Evolutionary conservation across 2,797 vertebrate genomes (phyloP).

Genomic region (Rhabdophis nuchalis): DNA sequence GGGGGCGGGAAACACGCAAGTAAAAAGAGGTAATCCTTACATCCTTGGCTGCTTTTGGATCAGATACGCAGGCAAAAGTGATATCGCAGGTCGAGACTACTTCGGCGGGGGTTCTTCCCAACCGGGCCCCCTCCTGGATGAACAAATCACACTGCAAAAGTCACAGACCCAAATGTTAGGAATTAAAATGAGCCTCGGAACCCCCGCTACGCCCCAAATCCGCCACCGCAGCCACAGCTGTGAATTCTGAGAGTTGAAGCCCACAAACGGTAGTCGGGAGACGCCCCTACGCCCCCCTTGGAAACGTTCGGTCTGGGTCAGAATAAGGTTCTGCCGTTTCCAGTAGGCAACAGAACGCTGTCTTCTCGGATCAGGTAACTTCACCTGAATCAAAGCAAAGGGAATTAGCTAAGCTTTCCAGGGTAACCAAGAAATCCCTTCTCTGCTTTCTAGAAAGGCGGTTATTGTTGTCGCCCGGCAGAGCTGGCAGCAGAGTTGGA

Average conservation of each 20-base stretch:
- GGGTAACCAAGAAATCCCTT: background rate
- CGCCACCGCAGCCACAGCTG: slow-evolving; percentile 15
- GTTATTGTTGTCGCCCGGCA: too few species aligned
- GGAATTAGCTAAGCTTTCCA: background rate
- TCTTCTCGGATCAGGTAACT: background rate
- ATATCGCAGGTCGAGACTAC: slow-evolving; percentile 98
- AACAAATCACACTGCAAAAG: slow-evolving; percentile 95
- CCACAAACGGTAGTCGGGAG: too few species aligned
- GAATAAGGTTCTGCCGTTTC: background rate
- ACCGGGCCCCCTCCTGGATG: slow-evolving; percentile 94
- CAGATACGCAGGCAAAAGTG: slow-evolving; percentile 97
- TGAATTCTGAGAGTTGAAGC: background rate
- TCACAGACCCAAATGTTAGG: slow-evolving; percentile 69
- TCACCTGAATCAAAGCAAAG: background rate
- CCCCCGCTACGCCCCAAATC: background rate
- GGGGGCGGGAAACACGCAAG: background rate
- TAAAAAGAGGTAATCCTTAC: slow-evolving; percentile 77
- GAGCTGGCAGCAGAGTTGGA: too few species aligned
- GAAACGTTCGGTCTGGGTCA: too few species aligned
- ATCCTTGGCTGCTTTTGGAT: slow-evolving; percentile 96
- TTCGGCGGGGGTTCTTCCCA: slow-evolving; percentile 96
- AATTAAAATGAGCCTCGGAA: slow-evolving; percentile 27
- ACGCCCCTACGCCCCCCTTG: too few species aligned
- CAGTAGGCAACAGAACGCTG: background rate
- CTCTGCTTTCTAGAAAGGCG: background rate